Evolutionary conservation across 2,113 vertebrate species (phyloP).

Genomic region (Alligator mississippiensis): DNA sequence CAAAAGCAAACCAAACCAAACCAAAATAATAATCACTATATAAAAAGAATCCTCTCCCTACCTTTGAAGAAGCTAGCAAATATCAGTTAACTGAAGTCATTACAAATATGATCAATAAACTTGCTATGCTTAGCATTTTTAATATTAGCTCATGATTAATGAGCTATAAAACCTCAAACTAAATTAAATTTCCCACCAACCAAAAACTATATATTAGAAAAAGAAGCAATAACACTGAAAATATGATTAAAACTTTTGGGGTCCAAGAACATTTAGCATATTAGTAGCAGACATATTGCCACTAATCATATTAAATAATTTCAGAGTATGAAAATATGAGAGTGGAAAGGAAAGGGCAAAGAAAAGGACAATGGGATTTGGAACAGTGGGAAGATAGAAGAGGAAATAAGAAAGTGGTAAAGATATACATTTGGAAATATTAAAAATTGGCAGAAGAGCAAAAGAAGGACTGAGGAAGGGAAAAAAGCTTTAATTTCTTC

Average conservation of each 20-base stretch:
- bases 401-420: not conserved
- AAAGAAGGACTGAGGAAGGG: not conserved
- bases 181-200: not conserved
- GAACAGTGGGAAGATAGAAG: not conserved
- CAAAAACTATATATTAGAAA: not conserved
- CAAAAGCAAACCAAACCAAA: not conserved
- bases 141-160: not conserved
- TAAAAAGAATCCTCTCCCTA: not conserved
- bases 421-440: not conserved
- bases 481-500: not conserved
- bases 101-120: not conserved
- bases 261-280: not conserved
- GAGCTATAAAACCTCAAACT: not conserved
- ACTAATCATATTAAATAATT: not conserved
- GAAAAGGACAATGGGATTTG: not conserved
- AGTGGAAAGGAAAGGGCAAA: not conserved
- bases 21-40: not conserved
- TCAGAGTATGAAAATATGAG: not conserved
- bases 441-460: not conserved
- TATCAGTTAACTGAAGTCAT: not conserved
- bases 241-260: not conserved
- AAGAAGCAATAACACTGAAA: not conserved
- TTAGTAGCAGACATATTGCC: not conserved
- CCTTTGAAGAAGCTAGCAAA: not conserved
- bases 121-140: not conserved